Percentiles rank a stretch among this genome's conserved stretches.
Conservation (phyloP, 2,888 invertebrate species). For the Drosophila pseudotalamancana region DNA sequence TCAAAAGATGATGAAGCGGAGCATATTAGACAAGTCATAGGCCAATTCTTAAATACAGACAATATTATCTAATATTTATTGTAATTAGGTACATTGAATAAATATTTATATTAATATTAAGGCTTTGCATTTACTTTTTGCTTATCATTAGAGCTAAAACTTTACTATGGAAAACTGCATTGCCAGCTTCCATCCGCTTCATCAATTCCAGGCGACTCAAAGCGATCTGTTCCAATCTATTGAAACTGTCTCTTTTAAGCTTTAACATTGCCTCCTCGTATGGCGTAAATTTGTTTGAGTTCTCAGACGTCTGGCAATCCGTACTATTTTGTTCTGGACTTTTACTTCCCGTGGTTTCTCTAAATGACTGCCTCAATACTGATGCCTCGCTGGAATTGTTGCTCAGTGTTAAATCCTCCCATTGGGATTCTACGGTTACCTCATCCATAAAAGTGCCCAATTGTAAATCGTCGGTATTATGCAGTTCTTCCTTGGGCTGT, state of each 20-base stretch:
- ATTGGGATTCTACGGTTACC: no score
- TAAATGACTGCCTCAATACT: no score
- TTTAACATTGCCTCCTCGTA: conserved; percentile 12
- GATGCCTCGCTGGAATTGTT: no score
- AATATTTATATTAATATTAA: not conserved
- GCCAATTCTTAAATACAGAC: not conserved
- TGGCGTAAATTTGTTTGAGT: not conserved
- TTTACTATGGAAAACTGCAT: conserved; percentile 11
- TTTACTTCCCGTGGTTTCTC: no score
- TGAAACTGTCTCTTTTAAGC: conserved; percentile 8
- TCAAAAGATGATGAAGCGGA: not conserved
- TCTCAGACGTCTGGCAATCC: no score
- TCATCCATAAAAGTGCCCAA: no score
- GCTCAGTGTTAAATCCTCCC: no score
- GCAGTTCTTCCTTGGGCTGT: no score
- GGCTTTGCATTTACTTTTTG: not conserved
- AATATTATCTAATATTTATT: not conserved
- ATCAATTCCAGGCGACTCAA: conserved; percentile 4
- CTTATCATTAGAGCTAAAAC: not conserved
- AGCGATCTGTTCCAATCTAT: conserved; percentile 7
- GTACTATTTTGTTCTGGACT: no score
- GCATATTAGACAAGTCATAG: not conserved
- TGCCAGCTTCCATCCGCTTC: conserved; percentile 11
- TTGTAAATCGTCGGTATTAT: no score
- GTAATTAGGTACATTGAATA: not conserved